Evolutionary conservation across 2,888 invertebrate species (phyloP), one percentile per base, ranked within the genome.

Genomic region (Nemotelus nigrinus): DNA sequence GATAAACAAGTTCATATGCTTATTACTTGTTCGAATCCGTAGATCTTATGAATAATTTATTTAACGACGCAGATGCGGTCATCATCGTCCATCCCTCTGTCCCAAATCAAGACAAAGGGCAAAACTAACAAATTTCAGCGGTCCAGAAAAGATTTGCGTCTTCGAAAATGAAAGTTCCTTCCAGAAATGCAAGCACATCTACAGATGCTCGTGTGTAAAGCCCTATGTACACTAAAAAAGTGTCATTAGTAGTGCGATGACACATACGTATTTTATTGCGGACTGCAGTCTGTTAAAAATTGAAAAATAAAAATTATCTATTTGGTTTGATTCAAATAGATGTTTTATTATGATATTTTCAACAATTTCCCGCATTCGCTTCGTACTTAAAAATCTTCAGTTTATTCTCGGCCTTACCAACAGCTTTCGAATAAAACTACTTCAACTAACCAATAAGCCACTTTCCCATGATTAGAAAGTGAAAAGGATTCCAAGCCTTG

Each of bases 21-120:
- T 63, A 74, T 47, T 72, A 72, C 58, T 48, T n/a, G 53, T 64
- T 8, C 44, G 25, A 60, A 45, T n/a, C n/a, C 76, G 68, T 44
- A 68, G 47, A 58, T 77, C 77, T 77, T 77, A 77, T 77, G 77
- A 77, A 77, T 77, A 77, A 77, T 77, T 77, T 68, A 77, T 76
- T 65, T 58, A 8, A 10, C 53, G 45, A 45, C 58, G 43, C 77
- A 68, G 77, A 77, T 77, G 76, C 55, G 64, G 25, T 43, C 50
- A 44, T n/a, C 44, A 43, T 55, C 47, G 50, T 47, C 70, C 53
- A 58, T 45, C 39, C 44, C 39, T 77, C 39, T 58, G 77, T 77
- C 77, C 65, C n/a, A 45, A 77, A 68, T 53, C 77, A 50, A 68
- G 68, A 77, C 68, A 68, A 45, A 57, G 70, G 76, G 25, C 65